Evolutionary conservation across 2,888 invertebrate genomes (phyloP), one percentile per base, ranked within the genome.

Genomic region (Syritta pipiens): DNA sequence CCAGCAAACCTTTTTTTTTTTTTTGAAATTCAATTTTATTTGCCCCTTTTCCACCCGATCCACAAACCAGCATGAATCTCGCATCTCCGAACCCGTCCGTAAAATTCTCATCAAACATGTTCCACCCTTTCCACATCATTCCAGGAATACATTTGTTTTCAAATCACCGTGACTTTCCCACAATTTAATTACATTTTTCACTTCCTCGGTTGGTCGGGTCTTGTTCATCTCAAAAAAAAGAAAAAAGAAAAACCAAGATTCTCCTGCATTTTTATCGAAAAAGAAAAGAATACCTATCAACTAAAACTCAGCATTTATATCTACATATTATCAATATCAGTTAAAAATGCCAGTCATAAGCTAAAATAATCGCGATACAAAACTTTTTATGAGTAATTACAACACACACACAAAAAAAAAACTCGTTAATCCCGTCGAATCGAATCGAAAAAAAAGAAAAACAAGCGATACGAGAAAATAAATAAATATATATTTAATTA

Each of bases 121-220:
- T 6, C 9, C 40, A 17, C 20, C 2, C 19, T 14, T 46, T 60
- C 32, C 51, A 48, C 20, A 19, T 51, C 42, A 6, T 75, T 65
- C 48, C 65, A 42, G 17, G 32, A 55, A 49, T 67, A 71, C 53
- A 44, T 60, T 71, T 77, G 71, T 77, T 72, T 67, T 77, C 30
- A 53, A 48, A 17, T 42, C 40, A 77, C 48, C 37, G 77, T 77
- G 60, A 77, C 20, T 19, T 10, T 26, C 5, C 14, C 71, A 48
- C 59, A 65, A 46, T 40, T 57, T 7, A 65, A 62, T 71, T 55
- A 71, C 42, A 71, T 62, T 72, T 77, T 72, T 59, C 46, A 51
- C 76, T 46, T 60, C 42, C 51, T 63, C 19, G 20, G 19, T 55
- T 30, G 30, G 26, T 53, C 77, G 40, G 40, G 12, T 74, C 17